Conservation (phyloP, 2,888 invertebrate species). For the Cancer borealis region DNA sequence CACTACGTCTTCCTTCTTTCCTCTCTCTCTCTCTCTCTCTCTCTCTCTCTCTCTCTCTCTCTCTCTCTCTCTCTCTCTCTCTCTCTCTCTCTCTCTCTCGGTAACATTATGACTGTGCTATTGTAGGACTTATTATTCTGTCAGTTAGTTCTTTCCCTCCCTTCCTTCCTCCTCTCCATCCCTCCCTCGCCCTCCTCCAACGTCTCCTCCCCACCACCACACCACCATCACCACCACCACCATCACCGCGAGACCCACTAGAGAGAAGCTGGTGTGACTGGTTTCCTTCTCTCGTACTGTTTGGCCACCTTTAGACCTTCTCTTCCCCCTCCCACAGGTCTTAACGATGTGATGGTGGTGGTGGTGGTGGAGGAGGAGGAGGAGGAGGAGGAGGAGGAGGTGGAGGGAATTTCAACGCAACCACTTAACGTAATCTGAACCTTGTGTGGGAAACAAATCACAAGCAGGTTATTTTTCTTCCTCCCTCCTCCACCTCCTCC, state of each 20-base stretch:
- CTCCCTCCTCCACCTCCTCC: background rate
- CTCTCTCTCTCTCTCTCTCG: background rate
- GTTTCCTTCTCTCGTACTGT: slow-evolving; percentile 1
- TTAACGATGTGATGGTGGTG: background rate
- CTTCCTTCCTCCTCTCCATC: background rate
- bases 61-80: background rate
- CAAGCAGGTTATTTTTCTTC: background rate
- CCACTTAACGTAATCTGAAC: slow-evolving; percentile 44
- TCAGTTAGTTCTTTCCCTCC: slow-evolving; percentile 44
- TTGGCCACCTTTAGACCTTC: background rate
- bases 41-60: background rate
- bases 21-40: background rate
- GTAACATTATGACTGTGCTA: background rate
- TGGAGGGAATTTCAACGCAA: slow-evolving; percentile 51
- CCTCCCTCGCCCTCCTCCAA: background rate
- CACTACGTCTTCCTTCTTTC: background rate
- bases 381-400: slow-evolving; percentile 16
- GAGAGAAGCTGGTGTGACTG: background rate
- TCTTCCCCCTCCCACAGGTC: background rate
- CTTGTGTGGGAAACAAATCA: background rate
- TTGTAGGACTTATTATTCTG: slow-evolving; percentile 13
- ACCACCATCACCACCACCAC: background rate
- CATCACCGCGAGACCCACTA: background rate
- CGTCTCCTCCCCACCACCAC: background rate
- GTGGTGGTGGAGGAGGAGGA: background rate